phyloP scores from a whole-genome alignment of 2,888 invertebrate genomes.

The Drosophila neotestacea region DNA sequence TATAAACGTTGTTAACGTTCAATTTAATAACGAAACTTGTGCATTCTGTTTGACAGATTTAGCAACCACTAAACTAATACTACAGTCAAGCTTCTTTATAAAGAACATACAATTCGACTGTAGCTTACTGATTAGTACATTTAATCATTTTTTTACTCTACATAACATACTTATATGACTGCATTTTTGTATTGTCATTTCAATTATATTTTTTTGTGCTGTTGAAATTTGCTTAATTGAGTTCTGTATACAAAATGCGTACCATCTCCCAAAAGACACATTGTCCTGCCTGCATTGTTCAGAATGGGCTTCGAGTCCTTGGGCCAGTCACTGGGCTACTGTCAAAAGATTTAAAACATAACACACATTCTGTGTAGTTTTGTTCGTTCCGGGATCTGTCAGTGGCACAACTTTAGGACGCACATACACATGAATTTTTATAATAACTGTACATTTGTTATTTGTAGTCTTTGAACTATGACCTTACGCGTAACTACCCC shows the following conservation, averaged over 20 bases:
- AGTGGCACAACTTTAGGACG: slow-evolving; percentile 25
- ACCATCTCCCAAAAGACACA: slow-evolving; percentile 36
- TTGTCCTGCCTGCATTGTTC: slow-evolving; percentile 33
- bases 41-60: slow-evolving; percentile 5
- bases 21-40: not conserved
- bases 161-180: not conserved
- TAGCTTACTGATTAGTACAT: not conserved
- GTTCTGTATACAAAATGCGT: slow-evolving; percentile 36
- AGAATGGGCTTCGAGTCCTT: not conserved
- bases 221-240: slow-evolving; percentile 46
- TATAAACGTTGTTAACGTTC: not conserved
- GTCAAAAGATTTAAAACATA: slow-evolving; percentile 45
- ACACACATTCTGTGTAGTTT: slow-evolving; percentile 42
- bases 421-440: not conserved
- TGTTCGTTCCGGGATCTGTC: not conserved
- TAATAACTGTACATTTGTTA: slow-evolving; percentile 6
- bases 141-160: not conserved
- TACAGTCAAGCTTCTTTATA: not conserved
- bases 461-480: not conserved
- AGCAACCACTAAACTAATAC: not conserved
- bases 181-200: not conserved
- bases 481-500: not conserved
- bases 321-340: slow-evolving; percentile 17
- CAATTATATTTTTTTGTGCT: slow-evolving; percentile 7
- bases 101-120: no score